These are phyloP conservation scores for Porites cylindrica DNA, from an alignment of 92 coral and sea anemone genomes.

Conservation along the genomic window DNA sequence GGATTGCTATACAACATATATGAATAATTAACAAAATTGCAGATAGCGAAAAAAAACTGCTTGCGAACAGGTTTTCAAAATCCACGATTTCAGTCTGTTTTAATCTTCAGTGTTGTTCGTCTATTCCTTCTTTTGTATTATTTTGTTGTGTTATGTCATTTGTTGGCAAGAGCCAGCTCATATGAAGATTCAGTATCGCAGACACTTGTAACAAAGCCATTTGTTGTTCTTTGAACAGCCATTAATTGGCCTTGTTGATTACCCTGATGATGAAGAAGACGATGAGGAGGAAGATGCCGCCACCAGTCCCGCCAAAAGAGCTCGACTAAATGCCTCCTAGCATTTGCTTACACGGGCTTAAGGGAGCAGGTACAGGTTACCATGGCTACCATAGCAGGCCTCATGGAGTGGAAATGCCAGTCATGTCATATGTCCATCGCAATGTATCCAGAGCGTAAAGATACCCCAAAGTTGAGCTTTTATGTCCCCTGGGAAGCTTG, in stretches of 20 bases:
- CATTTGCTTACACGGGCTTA: conserved; percentile 26
- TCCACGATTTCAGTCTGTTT: too few species aligned
- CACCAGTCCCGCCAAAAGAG: conserved; percentile 91
- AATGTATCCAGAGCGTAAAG: conserved; percentile 11
- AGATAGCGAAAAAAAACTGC: too few species aligned
- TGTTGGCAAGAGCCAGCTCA: too few species aligned
- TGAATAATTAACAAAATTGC: too few species aligned
- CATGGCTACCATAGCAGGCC: neutral
- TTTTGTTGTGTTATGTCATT: too few species aligned
- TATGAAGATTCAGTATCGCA: neutral
- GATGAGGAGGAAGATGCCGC: conserved; percentile 84
- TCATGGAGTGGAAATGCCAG: neutral
- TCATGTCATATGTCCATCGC: neutral
- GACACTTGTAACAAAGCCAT: neutral
- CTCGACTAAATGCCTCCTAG: conserved; percentile 91
- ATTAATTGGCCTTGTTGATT: conserved; percentile 72
- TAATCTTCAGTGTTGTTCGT: too few species aligned
- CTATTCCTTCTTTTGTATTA: too few species aligned
- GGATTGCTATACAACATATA: too few species aligned
- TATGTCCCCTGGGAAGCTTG: conserved; percentile 14
- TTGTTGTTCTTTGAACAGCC: conserved; percentile 17
- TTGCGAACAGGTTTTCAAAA: too few species aligned
- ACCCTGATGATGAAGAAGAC: conserved; percentile 97
- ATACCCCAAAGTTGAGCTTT: conserved; percentile 1
- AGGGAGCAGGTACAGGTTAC: neutral